Base-by-base conservation (phyloP, 2,113 vertebrate species). In the Xyliphius kryptos region DNA sequence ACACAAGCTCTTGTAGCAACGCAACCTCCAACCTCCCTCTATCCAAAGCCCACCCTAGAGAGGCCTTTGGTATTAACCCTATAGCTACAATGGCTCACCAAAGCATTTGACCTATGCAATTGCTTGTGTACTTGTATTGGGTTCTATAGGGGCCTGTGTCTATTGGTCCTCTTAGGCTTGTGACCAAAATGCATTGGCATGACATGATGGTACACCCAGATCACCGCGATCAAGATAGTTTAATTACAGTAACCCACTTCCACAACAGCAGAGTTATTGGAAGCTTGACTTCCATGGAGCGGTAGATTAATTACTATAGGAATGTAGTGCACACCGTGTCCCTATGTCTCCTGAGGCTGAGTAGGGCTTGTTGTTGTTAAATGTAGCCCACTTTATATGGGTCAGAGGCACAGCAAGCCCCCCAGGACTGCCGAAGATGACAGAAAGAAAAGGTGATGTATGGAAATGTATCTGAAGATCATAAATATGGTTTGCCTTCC, bases 1-100 rank as follows among this genome's bases (percentile, higher is more conserved):
- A 88, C 85, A 69, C 84, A 85, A 87, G 82, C 83, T 86, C 84
- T 82, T 82, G 89, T 75, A 82, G 85, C 76, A 81, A 70, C 48
- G 46, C 79, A 83, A 85, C 70, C 83, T 83, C 76, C 77, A 72
- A 48, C 58, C 50, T 56, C 61, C 76, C 86, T 85, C 77, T 85
- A 81, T 75, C 81, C 69, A 76, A 71, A 67, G 75, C 76, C 65
- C 56, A 73, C 79, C 0, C 65, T 19, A 41, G 51, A 71, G 69
- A 63, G 69, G 49, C 47, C 59, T 52, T 53, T 19, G 49, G n/a
- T n/a, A 52, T 71, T 71, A 71, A 71, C 69, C 57, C 79, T 62
- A 72, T 75, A 68, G 50, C 70, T 74, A 64, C 80, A 65, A 62
- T 2, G 62, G 8, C 48, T 59, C 19, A 36, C 50, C 13, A 1